Conservation (phyloP, 2,888 invertebrate genomes). For the Calephelis perditalis region DNA sequence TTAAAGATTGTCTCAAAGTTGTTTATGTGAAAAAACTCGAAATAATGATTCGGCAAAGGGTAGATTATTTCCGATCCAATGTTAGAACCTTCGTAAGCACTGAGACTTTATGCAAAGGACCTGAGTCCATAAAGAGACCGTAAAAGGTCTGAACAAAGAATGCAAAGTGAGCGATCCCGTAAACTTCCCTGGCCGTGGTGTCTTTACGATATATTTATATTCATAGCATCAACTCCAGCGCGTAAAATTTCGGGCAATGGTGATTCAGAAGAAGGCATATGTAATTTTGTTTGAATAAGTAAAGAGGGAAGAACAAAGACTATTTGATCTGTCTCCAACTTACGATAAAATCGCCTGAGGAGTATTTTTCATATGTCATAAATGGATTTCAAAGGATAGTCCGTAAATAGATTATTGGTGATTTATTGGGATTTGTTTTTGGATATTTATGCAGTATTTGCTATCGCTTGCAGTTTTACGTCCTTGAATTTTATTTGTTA, state of each 20-base stretch:
- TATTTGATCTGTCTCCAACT: slow-evolving; percentile 70
- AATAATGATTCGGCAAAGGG: slow-evolving; percentile 19
- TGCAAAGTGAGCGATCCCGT: slow-evolving; percentile 74
- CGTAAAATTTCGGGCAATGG: slow-evolving; percentile 77
- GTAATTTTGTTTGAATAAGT: slow-evolving; percentile 79
- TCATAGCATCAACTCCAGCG: slow-evolving; percentile 75
- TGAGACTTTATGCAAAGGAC: slow-evolving; percentile 69
- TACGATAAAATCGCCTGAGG: slow-evolving; percentile 56
- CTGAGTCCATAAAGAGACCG: slow-evolving; percentile 70
- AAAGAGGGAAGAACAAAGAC: slow-evolving; percentile 75
- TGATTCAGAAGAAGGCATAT: slow-evolving; percentile 75
- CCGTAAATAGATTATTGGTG: slow-evolving; percentile 59
- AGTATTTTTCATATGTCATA: slow-evolving; percentile 68
- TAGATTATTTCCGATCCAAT: slow-evolving; percentile 14
- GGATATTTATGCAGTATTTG: too few relatives aligned
- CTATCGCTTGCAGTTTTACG: too few relatives aligned
- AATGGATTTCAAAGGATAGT: slow-evolving; percentile 62
- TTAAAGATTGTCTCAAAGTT: slow-evolving; percentile 16
- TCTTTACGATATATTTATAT: slow-evolving; percentile 78
- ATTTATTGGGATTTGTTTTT: not conserved
- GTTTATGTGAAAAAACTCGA: slow-evolving; percentile 11
- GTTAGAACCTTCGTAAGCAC: slow-evolving; percentile 37
- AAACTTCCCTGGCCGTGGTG: slow-evolving; percentile 62
- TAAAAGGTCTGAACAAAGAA: slow-evolving; percentile 73
- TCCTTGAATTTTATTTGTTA: too few relatives aligned